Percentiles rank a stretch among this genome's conserved stretches.
Conservation (phyloP, 2,888 invertebrate species). For the Nyleta sp. region DNA sequence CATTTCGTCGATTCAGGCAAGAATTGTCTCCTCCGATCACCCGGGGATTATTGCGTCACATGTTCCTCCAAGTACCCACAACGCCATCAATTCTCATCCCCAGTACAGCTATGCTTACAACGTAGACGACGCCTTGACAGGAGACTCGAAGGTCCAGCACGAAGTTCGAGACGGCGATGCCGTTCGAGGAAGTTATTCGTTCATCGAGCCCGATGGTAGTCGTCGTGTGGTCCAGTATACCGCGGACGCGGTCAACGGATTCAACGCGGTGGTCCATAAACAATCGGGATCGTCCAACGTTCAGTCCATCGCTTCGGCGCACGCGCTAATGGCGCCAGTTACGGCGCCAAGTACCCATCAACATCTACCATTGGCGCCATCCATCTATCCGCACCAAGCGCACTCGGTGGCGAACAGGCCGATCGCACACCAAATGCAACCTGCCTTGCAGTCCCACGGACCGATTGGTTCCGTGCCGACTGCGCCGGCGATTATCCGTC, state of each 20-base stretch:
- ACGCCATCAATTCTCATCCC: slow-evolving; percentile 14
- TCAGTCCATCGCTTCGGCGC: background rate
- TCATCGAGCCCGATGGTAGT: slow-evolving; percentile 70
- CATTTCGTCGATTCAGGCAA: slow-evolving; percentile 2
- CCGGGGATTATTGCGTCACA: background rate
- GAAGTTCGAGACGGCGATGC: slow-evolving; percentile 71
- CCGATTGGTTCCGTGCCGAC: slow-evolving; percentile 41
- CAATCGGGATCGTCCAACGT: slow-evolving; percentile 30
- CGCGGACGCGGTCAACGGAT: slow-evolving; percentile 68
- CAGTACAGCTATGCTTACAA: slow-evolving; percentile 51
- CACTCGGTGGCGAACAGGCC: background rate
- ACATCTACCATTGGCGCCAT: slow-evolving; percentile 23
- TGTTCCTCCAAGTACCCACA: slow-evolving; percentile 5
- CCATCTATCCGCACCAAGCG: slow-evolving; percentile 35
- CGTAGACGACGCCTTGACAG: slow-evolving; percentile 19
- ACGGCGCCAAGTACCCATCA: slow-evolving; percentile 4
- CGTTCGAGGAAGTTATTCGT: slow-evolving; percentile 69
- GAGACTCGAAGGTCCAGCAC: slow-evolving; percentile 18
- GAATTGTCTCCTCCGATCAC: slow-evolving; percentile 24
- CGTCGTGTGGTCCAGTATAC: slow-evolving; percentile 70
- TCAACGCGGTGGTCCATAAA: slow-evolving; percentile 55
- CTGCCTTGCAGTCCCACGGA: background rate
- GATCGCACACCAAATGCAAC: background rate
- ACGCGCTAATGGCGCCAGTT: too few species aligned
- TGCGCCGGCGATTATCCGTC: slow-evolving; percentile 32